Percentiles rank a stretch among this genome's conserved stretches.
These are phyloP conservation scores for Chaenogobius annularis DNA, from an alignment of 2,113 vertebrate genomes.

Conservation along the genomic window DNA sequence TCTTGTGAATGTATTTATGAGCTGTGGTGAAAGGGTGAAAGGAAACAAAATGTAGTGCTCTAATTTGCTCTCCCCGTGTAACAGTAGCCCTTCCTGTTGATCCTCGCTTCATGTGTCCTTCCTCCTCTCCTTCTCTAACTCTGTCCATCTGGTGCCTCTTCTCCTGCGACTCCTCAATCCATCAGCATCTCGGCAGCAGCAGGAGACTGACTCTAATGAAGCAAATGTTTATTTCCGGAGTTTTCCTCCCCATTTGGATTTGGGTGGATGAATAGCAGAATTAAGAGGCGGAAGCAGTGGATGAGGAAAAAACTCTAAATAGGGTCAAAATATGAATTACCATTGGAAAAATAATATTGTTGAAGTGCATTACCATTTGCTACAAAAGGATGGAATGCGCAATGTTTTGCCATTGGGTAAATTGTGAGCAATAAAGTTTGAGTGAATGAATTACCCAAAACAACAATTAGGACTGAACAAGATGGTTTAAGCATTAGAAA, in stretches of 20 bases:
- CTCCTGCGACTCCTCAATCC: conserved; percentile 53
- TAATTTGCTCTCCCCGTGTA: background rate
- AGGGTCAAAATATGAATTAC: background rate
- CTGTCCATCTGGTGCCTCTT: conserved; percentile 57
- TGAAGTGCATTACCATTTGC: conserved; percentile 1
- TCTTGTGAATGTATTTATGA: background rate
- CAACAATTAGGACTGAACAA: background rate
- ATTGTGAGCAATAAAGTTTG: background rate
- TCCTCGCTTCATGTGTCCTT: conserved; percentile 39
- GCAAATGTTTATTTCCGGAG: conserved; percentile 63
- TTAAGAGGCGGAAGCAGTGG: conserved; percentile 19
- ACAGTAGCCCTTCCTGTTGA: conserved; percentile 20
- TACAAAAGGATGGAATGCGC: background rate
- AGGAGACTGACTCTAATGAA: conserved; percentile 59
- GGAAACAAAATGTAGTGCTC: background rate
- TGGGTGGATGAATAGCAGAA: conserved; percentile 40
- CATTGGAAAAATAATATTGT: background rate
- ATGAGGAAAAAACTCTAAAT: conserved; percentile 21
- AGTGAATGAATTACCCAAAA: background rate
- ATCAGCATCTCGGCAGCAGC: conserved; percentile 55
- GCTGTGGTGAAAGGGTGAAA: background rate
- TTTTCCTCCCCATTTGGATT: conserved; percentile 54
- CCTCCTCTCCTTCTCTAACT: conserved; percentile 46
- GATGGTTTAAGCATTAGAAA: background rate
- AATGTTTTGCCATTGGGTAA: background rate